phyloP scores from a whole-genome alignment of 1,140 invertebrate genomes.

The Ceratitis capitata region DNA sequence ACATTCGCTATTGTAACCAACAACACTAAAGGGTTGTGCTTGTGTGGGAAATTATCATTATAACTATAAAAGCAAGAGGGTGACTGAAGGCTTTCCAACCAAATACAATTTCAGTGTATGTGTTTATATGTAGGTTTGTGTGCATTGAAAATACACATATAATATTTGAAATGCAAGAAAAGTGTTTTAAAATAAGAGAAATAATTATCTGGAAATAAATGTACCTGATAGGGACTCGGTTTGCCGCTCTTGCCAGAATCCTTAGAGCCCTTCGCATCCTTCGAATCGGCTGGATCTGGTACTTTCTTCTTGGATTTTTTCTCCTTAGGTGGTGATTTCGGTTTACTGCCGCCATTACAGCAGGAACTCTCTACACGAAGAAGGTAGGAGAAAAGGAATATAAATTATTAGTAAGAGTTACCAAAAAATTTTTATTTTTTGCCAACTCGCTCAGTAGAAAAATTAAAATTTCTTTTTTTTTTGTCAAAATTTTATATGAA shows the following conservation, averaged over 20 bases:
- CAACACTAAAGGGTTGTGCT: not conserved
- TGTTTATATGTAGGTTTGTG: not conserved
- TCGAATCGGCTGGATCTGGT: constrained; percentile 66
- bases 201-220: not conserved
- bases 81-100: not conserved
- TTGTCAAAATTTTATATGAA: too few species aligned
- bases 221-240: constrained; percentile 72
- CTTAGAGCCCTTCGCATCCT: constrained; percentile 68
- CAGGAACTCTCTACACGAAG: constrained; percentile 77
- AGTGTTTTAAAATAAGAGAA: too few species aligned
- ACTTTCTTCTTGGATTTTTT: constrained; percentile 77
- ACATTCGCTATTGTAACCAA: not conserved
- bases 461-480: too few species aligned
- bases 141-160: not conserved
- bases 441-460: too few species aligned
- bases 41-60: not conserved
- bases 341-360: constrained; percentile 71
- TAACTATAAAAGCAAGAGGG: not conserved
- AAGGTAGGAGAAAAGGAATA: not conserved
- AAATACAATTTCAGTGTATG: too few species aligned
- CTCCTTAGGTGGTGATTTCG: constrained; percentile 76
- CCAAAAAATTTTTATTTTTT: too few species aligned
- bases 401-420: not conserved
- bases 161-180: not conserved
- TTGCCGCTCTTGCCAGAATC: constrained; percentile 69